These are phyloP conservation scores for Acronicta aceris DNA, from an alignment of 2,888 invertebrate genomes.

Conservation along the genomic window DNA sequence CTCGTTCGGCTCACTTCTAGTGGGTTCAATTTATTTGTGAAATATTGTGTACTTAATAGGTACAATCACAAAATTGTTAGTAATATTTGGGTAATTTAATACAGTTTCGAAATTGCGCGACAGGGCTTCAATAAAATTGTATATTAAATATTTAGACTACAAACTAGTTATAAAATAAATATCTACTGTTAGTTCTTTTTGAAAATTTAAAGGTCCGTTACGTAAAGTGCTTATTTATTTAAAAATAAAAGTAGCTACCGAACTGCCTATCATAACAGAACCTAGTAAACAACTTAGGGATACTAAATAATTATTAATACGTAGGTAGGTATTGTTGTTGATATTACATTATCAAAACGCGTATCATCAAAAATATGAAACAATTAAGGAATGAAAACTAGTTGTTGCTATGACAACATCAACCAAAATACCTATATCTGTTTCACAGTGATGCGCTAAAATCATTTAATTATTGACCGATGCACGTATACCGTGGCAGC, in stretches of 20 bases:
- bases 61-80: constrained; percentile 48
- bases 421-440: constrained; percentile 19
- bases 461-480: constrained; percentile 60
- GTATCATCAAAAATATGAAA: constrained; percentile 27
- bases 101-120: constrained; percentile 40
- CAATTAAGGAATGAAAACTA: constrained; percentile 34
- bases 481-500: constrained; percentile 56
- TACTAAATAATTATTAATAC: too few species aligned
- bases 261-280: too few species aligned
- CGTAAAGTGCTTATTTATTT: neutral
- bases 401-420: constrained; percentile 29
- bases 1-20: constrained; percentile 45
- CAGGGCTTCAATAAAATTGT: constrained; percentile 18
- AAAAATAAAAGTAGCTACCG: too few species aligned
- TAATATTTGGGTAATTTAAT: constrained; percentile 39
- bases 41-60: constrained; percentile 29
- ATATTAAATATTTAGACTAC: constrained; percentile 18
- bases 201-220: constrained; percentile 2
- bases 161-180: constrained; percentile 25
- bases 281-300: too few species aligned
- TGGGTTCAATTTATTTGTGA: constrained; percentile 54
- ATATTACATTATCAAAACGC: constrained; percentile 21
- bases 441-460: constrained; percentile 51
- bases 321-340: neutral
- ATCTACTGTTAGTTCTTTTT: constrained; percentile 11